phyloP scores from a whole-genome alignment of 2,888 invertebrate genomes.

The Cosmia trapezina region DNA sequence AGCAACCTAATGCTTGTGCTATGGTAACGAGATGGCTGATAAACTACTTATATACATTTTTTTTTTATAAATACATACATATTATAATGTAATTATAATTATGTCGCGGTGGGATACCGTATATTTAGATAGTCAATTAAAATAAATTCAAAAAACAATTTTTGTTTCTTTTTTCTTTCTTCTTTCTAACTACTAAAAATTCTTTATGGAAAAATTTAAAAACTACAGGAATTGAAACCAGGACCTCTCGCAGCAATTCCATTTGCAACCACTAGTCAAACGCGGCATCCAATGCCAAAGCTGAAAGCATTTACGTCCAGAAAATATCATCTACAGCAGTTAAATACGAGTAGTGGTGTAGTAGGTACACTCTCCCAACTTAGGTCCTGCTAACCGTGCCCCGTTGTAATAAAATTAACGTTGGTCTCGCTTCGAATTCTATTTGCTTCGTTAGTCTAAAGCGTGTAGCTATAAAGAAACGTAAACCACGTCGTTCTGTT shows the following conservation, averaged over 20 bases:
- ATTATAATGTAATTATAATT: too few relatives aligned
- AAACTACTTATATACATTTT: too few relatives aligned
- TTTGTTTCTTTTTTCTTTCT: too few relatives aligned
- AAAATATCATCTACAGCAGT: too few relatives aligned
- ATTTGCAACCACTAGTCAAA: background rate
- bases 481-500: constrained; percentile 10
- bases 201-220: too few relatives aligned
- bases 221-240: too few relatives aligned
- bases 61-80: too few relatives aligned
- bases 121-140: too few relatives aligned
- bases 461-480: constrained; percentile 34
- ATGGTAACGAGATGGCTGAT: too few relatives aligned
- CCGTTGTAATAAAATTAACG: constrained; percentile 30
- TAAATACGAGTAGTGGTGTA: background rate
- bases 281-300: background rate
- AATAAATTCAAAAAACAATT: too few relatives aligned
- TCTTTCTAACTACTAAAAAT: background rate
- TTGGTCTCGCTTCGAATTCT: constrained; percentile 41
- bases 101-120: too few relatives aligned
- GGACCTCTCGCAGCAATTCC: background rate
- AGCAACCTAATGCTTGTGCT: too few relatives aligned
- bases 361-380: background rate
- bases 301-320: background rate
- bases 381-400: background rate
- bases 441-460: constrained; percentile 35